phyloP scores from a whole-genome alignment of 2,888 invertebrate species.

The Sphecodes monilicornis region DNA sequence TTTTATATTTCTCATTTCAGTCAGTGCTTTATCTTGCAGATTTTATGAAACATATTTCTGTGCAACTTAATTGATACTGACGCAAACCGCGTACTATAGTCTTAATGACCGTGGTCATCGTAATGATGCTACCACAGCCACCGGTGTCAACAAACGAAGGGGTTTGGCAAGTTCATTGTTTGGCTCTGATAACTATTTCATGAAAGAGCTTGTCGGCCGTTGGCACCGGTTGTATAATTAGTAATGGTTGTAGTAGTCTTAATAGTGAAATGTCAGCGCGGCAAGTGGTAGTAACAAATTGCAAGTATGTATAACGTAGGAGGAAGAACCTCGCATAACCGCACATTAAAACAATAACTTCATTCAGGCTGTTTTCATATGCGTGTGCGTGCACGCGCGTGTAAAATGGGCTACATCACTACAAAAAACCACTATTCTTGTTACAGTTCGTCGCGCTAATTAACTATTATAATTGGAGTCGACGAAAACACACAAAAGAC shows the following conservation, averaged over 20 bases:
- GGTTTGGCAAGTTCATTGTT: slow-evolving; percentile 29
- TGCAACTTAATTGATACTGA: neutral
- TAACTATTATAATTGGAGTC: neutral
- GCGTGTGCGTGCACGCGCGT: neutral
- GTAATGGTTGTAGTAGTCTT: slow-evolving; percentile 20
- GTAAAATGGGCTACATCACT: slow-evolving; percentile 19
- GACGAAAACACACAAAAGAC: neutral
- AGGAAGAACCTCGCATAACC: slow-evolving; percentile 31
- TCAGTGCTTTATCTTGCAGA: neutral
- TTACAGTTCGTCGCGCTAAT: slow-evolving; percentile 8
- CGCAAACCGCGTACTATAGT: neutral
- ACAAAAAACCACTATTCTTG: slow-evolving; percentile 17
- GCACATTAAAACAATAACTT: slow-evolving; percentile 28
- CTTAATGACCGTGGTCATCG: neutral
- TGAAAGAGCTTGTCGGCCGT: slow-evolving; percentile 38
- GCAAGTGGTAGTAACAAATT: slow-evolving; percentile 34
- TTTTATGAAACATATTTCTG: neutral
- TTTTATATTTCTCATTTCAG: neutral
- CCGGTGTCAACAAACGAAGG: slow-evolving; percentile 30
- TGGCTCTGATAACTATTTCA: slow-evolving; percentile 44
- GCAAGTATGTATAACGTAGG: slow-evolving; percentile 44
- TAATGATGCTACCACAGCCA: neutral
- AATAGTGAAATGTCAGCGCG: slow-evolving; percentile 37
- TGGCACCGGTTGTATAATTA: slow-evolving; percentile 52
- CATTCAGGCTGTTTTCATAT: slow-evolving; percentile 16